Evolutionary conservation across 92 coral and sea anemone species (phyloP).

Genomic region (Phenganax stokvisi): DNA sequence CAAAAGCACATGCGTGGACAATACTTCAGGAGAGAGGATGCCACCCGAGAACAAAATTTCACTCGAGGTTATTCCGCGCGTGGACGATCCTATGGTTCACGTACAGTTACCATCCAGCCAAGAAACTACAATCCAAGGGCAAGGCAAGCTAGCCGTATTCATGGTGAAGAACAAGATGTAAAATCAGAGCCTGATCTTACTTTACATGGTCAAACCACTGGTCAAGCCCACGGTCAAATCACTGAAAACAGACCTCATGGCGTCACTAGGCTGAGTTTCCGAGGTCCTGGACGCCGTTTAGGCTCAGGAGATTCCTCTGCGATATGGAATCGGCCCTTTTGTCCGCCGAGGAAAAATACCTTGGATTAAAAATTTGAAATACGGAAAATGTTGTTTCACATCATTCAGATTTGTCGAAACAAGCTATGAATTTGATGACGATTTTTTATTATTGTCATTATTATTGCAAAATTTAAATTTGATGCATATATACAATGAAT

Average conservation of each 20-base stretch:
- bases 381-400: too few relatives aligned
- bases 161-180: not conserved
- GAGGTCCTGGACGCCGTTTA: conserved; percentile 16
- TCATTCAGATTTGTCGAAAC: too few relatives aligned
- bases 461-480: too few relatives aligned
- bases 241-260: not conserved
- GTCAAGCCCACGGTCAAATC: too few relatives aligned
- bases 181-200: not conserved
- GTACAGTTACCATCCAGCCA: conserved; percentile 9
- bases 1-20: conserved; percentile 2
- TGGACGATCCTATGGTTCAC: conserved; percentile 3
- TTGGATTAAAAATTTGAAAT: not conserved
- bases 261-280: not conserved
- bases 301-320: conserved; percentile 10
- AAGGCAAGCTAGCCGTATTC: not conserved
- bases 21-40: not conserved
- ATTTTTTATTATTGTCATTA: too few relatives aligned
- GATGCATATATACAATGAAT: too few relatives aligned
- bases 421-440: too few relatives aligned
- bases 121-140: not conserved
- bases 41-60: not conserved
- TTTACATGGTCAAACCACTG: not conserved
- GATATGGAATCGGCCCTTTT: not conserved
- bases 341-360: not conserved
- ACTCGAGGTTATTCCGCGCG: not conserved